phyloP scores from a whole-genome alignment of 2,797 vertebrate genomes.

The Falco concolor region DNA sequence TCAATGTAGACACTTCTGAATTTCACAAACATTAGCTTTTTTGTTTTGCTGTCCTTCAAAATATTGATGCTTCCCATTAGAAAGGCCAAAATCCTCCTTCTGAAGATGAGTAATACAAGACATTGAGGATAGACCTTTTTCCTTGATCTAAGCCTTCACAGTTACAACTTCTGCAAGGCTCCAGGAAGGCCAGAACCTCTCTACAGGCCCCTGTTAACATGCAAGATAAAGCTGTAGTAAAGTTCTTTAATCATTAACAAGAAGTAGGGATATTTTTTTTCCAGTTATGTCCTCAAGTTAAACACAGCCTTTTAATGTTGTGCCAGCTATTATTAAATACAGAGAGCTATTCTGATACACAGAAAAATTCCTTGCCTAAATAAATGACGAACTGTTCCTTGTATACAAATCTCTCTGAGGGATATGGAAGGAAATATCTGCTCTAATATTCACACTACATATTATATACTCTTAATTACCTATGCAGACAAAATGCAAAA shows the following conservation, averaged over 20 bases:
- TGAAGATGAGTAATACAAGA: background rate
- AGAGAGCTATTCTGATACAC: background rate
- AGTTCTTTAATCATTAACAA: slow-evolving; percentile 1
- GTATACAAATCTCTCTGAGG: background rate
- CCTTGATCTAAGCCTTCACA: background rate
- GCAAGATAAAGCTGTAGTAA: background rate
- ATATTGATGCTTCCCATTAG: background rate
- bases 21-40: background rate
- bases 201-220: background rate
- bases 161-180: background rate
- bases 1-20: background rate
- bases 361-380: background rate
- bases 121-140: background rate
- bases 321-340: background rate
- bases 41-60: background rate
- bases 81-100: background rate
- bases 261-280: background rate
- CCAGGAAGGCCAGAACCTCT: background rate
- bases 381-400: background rate
- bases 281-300: background rate
- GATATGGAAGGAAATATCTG: background rate
- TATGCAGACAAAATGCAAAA: background rate
- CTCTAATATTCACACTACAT: background rate
- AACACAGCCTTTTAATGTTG: background rate
- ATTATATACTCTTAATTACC: background rate